Percentiles rank a stretch among this genome's conserved stretches.
Conservation (phyloP, 1,140 invertebrate species). For the Drosophila jambulina region DNA sequence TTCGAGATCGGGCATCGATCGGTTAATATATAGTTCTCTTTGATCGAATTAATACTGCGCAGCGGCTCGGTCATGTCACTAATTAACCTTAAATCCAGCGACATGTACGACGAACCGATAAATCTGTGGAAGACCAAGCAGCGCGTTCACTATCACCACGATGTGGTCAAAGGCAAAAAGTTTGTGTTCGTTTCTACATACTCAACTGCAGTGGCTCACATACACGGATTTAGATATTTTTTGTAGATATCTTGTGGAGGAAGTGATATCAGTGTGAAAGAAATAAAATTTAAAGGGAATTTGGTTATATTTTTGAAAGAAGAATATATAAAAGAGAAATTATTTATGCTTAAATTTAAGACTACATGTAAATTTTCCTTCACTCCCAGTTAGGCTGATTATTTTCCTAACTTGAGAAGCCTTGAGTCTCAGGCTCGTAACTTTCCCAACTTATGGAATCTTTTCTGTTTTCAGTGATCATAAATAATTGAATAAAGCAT, state of each 20-base stretch:
- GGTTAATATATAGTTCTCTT: not conserved
- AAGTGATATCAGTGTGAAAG: not conserved
- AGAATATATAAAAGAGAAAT: not conserved
- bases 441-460: not conserved
- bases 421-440: not conserved
- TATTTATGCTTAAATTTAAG: not conserved
- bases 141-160: slow-evolving; percentile 75
- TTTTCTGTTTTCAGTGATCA: not conserved
- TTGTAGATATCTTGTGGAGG: not conserved
- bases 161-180: slow-evolving; percentile 63
- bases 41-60: not conserved
- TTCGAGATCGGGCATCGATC: slow-evolving; percentile 1
- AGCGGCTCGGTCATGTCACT: slow-evolving; percentile 60
- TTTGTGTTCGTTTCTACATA: slow-evolving; percentile 38
- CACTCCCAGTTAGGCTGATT: not conserved
- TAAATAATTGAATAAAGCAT: not conserved
- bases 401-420: not conserved
- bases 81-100: slow-evolving; percentile 62
- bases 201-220: slow-evolving; percentile 30
- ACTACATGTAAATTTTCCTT: too few relatives aligned
- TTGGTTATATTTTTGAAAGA: not conserved
- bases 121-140: slow-evolving; percentile 77
- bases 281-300: not conserved
- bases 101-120: slow-evolving; percentile 62
- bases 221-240: slow-evolving; percentile 2